These are phyloP conservation scores for Drosophila nr. fundita DNA, from an alignment of 2,888 invertebrate genomes.

Conservation along the genomic window DNA sequence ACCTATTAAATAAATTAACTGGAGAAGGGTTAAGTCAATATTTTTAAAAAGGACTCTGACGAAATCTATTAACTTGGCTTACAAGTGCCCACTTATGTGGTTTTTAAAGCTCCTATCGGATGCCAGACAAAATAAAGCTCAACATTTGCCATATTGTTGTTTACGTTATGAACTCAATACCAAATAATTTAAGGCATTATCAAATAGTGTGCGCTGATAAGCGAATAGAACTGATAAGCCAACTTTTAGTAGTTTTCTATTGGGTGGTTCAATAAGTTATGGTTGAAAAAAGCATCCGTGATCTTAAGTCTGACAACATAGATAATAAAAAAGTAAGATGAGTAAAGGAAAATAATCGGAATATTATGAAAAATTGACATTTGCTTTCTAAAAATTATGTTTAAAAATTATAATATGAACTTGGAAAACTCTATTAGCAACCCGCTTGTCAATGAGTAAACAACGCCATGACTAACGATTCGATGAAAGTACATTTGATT, in stretches of 20 bases:
- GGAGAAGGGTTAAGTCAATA: neutral
- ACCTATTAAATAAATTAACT: neutral
- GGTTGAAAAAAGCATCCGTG: neutral
- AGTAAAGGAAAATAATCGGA: neutral
- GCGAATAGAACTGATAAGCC: slow-evolving; percentile 21
- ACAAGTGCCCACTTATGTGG: neutral
- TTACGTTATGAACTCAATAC: slow-evolving; percentile 26
- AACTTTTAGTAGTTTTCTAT: neutral
- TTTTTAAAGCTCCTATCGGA: neutral
- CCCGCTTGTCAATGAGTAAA: neutral
- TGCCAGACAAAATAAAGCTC: neutral
- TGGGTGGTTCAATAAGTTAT: neutral
- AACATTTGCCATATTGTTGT: slow-evolving; percentile 27
- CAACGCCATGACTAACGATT: neutral
- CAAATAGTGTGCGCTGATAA: slow-evolving; percentile 28
- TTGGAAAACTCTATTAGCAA: neutral
- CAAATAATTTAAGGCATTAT: slow-evolving; percentile 6
- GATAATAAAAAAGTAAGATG: neutral
- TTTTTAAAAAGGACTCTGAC: neutral
- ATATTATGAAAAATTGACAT: neutral
- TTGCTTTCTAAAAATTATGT: neutral
- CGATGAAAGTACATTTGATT: neutral
- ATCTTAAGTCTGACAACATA: neutral
- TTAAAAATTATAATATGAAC: neutral
- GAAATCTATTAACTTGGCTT: neutral